These are phyloP conservation scores for Drosophila quadrilineata DNA, from an alignment of 1,140 invertebrate species.

Conservation along the genomic window DNA sequence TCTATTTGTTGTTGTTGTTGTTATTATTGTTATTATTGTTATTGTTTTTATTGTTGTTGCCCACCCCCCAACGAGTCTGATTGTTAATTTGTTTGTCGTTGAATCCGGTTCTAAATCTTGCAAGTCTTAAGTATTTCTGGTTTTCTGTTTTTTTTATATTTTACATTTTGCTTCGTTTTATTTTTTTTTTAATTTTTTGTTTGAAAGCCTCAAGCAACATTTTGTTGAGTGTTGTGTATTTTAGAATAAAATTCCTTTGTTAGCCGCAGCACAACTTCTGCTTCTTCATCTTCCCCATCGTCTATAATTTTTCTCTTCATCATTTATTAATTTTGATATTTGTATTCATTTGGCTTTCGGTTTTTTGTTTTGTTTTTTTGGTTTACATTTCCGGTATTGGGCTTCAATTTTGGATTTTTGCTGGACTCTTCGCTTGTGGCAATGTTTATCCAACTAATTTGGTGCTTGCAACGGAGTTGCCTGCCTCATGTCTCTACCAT, in stretches of 20 bases:
- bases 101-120: slow-evolving; percentile 71
- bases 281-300: too few species aligned
- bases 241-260: slow-evolving; percentile 64
- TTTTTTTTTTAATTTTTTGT: slow-evolving; percentile 13
- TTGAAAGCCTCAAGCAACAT: slow-evolving; percentile 27
- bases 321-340: slow-evolving; percentile 14
- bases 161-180: slow-evolving; percentile 31
- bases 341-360: slow-evolving; percentile 1
- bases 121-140: slow-evolving; percentile 64
- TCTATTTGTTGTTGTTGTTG: slow-evolving; percentile 3
- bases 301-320: too few species aligned
- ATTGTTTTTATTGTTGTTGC: slow-evolving; percentile 39
- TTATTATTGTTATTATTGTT: slow-evolving; percentile 12
- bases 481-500: slow-evolving; percentile 46
- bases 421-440: slow-evolving; percentile 2
- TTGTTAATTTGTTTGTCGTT: slow-evolving; percentile 70
- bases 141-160: slow-evolving; percentile 36
- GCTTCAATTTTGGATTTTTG: background rate
- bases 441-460: slow-evolving; percentile 55
- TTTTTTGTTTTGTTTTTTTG: too few species aligned
- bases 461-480: slow-evolving; percentile 32
- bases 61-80: slow-evolving; percentile 43
- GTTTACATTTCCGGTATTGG: slow-evolving; percentile 21
- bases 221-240: slow-evolving; percentile 40
- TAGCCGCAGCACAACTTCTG: slow-evolving; percentile 1